A percentile compares a stretch with the other conserved stretches of the same genome.
phyloP scores from a whole-genome alignment of 2,113 vertebrate genomes.

The Chaetodon trifascialis region DNA sequence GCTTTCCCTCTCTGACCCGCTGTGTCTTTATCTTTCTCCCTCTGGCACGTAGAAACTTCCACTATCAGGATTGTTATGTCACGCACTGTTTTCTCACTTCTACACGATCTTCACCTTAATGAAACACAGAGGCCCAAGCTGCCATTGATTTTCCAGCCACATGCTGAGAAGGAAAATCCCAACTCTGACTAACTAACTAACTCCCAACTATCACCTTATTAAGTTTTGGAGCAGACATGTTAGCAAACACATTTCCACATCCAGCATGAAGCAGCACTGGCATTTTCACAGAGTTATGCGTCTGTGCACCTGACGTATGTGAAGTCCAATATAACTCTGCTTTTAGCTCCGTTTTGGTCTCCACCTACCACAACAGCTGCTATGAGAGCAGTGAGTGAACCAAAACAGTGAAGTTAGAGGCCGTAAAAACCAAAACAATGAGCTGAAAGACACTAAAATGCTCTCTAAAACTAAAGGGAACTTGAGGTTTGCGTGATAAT shows the following conservation, averaged over 20 bases:
- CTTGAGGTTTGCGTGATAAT: not conserved
- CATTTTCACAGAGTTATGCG: not conserved
- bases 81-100: constrained; percentile 42
- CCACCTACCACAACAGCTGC: not conserved
- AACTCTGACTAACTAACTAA: not conserved
- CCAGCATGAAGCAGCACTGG: not conserved
- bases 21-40: constrained; percentile 51
- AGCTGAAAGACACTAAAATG: constrained; percentile 1
- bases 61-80: constrained; percentile 39
- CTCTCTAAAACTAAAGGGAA: not conserved
- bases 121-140: constrained; percentile 33
- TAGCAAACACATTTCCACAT: not conserved
- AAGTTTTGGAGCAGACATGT: not conserved
- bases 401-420: not conserved
- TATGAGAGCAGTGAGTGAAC: not conserved
- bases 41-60: constrained; percentile 19
- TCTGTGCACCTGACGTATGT: not conserved
- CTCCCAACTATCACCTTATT: not conserved
- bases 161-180: constrained; percentile 26
- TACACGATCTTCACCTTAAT: constrained; percentile 41
- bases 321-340: not conserved
- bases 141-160: constrained; percentile 30
- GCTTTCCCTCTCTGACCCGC: not conserved
- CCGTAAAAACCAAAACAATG: not conserved
- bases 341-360: constrained; percentile 3